Base-by-base conservation (phyloP, 2,888 invertebrate species). In the Sinhomidia bicolor region DNA sequence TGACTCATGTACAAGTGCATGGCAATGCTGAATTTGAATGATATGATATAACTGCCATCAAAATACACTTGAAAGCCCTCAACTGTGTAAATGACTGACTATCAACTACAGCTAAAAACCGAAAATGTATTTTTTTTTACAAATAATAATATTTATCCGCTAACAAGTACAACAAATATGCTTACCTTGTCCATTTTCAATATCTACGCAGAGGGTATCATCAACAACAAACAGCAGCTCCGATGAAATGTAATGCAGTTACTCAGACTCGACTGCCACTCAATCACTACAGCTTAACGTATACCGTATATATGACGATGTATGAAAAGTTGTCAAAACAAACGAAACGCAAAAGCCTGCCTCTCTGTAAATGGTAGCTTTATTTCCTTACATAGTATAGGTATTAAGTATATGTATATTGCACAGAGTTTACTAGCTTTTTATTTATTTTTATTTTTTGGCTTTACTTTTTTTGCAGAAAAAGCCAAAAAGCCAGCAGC, bases 161-260 rank as follows among this genome's bases (percentile, higher is more conserved):
- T n/a, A n/a, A n/a, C n/a, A 36, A 7, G 36, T 36, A 36, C 36
- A 5, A 7, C 36, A 36, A 36, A 36, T 26, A 32, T 74, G n/a
- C 82, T 82, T 82, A 82, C 82, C 82, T 82, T 82, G 68, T 82
- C 82, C 82, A 51, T 82, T 41, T 74, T 74, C 20, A 44, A 74
- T 32, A 32, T 65, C 17, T 23, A 9, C n/a, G n/a, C 20, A 60
- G 23, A 60, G 12, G 9, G 26, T 14, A 62, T 41, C 7, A n/a
- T n/a, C n/a, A n/a, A n/a, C n/a, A n/a, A n/a, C n/a, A n/a, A n/a
- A 26, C 23, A 47, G 1, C 51, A 60, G 20, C 23, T 10, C 2
- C 29, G 14, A 12, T 29, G 29, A 29, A 62, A 29, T 10, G 47
- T 26, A 60, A 60, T 20, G 17, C 17, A 71, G 17, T 17, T 36